These are phyloP conservation scores for Odocoileus hemionus DNA, from an alignment of 2,113 vertebrate species.

Conservation along the genomic window DNA sequence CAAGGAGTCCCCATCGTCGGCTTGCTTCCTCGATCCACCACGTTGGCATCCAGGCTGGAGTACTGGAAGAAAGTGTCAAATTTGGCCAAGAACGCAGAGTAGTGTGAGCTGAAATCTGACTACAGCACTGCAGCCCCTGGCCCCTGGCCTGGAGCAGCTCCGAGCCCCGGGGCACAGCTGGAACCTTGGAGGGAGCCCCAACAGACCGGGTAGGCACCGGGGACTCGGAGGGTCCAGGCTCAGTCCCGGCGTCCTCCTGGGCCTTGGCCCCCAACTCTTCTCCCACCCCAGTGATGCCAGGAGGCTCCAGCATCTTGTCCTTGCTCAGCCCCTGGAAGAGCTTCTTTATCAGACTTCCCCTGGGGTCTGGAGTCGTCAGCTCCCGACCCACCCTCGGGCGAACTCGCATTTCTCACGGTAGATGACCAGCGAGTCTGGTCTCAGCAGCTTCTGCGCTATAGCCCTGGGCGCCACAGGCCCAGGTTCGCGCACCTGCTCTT, in stretches of 20 bases:
- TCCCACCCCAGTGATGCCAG: conserved; percentile 61
- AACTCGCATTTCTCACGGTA: conserved; percentile 93
- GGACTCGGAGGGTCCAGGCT: not conserved
- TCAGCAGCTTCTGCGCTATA: conserved; percentile 83
- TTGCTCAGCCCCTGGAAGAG: conserved; percentile 75
- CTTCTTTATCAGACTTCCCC: conserved; percentile 76
- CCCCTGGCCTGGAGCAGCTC: conserved; percentile 66
- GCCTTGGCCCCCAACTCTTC: conserved; percentile 37
- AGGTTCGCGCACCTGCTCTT: fast-evolving
- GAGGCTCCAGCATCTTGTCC: conserved; percentile 70
- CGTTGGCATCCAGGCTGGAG: conserved; percentile 91
- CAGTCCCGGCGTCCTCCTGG: fast-evolving
- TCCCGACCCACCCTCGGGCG: conserved; percentile 71
- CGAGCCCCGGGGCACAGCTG: not conserved
- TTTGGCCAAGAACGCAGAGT: conserved; percentile 87
- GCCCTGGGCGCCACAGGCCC: conserved; percentile 75
- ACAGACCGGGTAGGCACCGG: too few species aligned
- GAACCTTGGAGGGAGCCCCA: not conserved
- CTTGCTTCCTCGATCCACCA: conserved; percentile 79
- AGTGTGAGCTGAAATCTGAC: conserved; percentile 92
- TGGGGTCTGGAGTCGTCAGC: conserved; percentile 69
- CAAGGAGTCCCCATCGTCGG: too few species aligned
- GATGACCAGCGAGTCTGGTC: conserved; percentile 92
- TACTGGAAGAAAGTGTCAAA: conserved; percentile 92
- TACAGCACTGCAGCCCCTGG: conserved; percentile 87